Base-by-base conservation (phyloP, 2,113 vertebrate genomes). In the Ahaetulla prasina region DNA sequence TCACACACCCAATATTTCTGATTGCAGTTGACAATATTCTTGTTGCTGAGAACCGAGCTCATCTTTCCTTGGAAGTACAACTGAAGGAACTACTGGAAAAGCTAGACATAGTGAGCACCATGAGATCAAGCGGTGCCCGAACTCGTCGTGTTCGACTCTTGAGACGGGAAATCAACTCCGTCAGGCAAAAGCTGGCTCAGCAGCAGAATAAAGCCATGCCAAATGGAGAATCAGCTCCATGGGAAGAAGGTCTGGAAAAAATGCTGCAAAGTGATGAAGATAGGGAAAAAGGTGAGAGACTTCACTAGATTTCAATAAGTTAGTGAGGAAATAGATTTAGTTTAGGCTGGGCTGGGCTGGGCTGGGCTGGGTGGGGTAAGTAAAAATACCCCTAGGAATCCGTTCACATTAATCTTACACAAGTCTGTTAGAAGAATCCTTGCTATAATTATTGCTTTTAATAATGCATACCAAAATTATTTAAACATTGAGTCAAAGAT, bases 11-110 rank as follows among this genome's bases (percentile, higher is more conserved):
- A 92, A 95, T 74, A 95, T 92, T 96, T 96, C 68, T 91, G 89
- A 93, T 84, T 96, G 90, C 97, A 99, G 99, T 99, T 97, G 99
- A 99, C 97, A 99, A 98, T 90, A 95, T 99, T 95, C 98, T 99
- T 80, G 95, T 98, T 93, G 98, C 99, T 0, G 98, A 98, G 95
- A 99, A 99, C 96, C 98, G 99, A 27, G 98, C 99, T 93, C 99
- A 99, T 92, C 98, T 99, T 96, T 98, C 98, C 0, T 97, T 98
- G 92, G 99, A 99, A 95, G 98, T 97, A 1, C 99, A 99, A 96
- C 97, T 99, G 95, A 99, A 99, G 96, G 99, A 99, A 96, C 97
- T 99, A 94, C 96, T 99, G 87, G 99, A 99, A 96, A 99, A 99
- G 96, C 96, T 99, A 94, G 99, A 99, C 95, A 96, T 98, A 91